Evolutionary conservation across 2,113 vertebrate genomes (phyloP).

Genomic region (Deroptyus accipitrinus): DNA sequence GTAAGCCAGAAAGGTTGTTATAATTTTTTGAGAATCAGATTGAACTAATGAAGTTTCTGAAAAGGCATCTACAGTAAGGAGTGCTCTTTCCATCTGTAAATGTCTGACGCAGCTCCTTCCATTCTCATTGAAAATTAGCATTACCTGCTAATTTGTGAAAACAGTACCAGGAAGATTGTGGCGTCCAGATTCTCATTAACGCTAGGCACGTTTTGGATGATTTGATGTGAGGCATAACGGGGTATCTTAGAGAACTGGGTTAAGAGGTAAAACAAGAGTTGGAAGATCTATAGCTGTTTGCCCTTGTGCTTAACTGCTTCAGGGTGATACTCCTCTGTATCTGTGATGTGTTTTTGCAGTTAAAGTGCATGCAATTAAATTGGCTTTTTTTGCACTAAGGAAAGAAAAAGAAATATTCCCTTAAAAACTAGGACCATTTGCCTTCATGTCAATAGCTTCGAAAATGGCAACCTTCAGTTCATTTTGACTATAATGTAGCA

Average conservation of each 20-base stretch:
- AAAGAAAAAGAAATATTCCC: neutral
- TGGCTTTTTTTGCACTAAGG: neutral
- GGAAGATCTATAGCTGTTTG: neutral
- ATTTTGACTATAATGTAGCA: neutral
- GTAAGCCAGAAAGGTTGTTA: neutral
- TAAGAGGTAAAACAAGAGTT: neutral
- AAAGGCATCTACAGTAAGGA: neutral
- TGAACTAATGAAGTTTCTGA: neutral
- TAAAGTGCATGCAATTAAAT: neutral
- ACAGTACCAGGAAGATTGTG: neutral
- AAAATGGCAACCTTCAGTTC: neutral
- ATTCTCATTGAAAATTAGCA: neutral
- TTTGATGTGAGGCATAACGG: neutral
- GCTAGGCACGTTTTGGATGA: neutral
- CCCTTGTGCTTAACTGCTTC: neutral
- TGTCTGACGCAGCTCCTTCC: neutral
- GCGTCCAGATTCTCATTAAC: neutral
- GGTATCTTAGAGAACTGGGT: neutral
- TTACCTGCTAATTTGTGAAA: neutral
- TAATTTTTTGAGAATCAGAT: neutral
- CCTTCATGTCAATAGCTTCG: neutral
- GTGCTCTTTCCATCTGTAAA: neutral
- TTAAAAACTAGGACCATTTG: neutral
- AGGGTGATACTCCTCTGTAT: neutral
- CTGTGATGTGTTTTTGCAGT: neutral